Base-by-base conservation (phyloP, 1,140 invertebrate species). In the Contarinia nasturtii region DNA sequence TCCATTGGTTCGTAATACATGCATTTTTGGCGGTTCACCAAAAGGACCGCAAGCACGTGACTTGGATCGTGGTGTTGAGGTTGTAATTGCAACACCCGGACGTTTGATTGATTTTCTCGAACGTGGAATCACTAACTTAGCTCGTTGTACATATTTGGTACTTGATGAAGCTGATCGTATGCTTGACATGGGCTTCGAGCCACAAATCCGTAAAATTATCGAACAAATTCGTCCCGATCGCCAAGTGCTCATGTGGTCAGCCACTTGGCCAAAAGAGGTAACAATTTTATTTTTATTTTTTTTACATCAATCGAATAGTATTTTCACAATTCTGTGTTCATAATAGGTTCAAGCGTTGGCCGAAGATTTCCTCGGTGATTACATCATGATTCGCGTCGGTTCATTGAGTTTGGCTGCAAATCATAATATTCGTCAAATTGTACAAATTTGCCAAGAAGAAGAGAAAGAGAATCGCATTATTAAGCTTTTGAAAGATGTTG, bases 241-340 rank as follows among this genome's bases (percentile, higher is more conserved):
- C 42, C 93, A 97, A 67, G 90, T 91, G 2, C 70, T 97, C 2
- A 98, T 98, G 94, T 98, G 93, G 89, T 93, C 87, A 42, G 94
- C 94, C n/a, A 98, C 94, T 7, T 98, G 94, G 94, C 94, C 94
- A 1, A 95, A 95, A 65, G 93, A 98, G 68, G 93, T 98, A 27
- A 27, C 10, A 27, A 27, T 10, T 27, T 10, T 27, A 27, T 27
- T 3, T 27, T 3, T 27, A 10, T 27, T 27, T 27, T 27, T 27
- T 27, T 27, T 27, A n/a, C n/a, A n/a, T n/a, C n/a, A n/a, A n/a
- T n/a, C n/a, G n/a, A n/a, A n/a, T n/a, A n/a, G n/a, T n/a, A n/a
- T n/a, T n/a, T n/a, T n/a, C n/a, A n/a, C n/a, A n/a, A n/a, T n/a
- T 10, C 27, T 27, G 4, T 27, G 10, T 10, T 27, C 10, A 5